Evolutionary conservation across 1,140 invertebrate genomes (phyloP), one percentile per base, ranked within the genome.

Genomic region (Ostrea denselamellosa): DNA sequence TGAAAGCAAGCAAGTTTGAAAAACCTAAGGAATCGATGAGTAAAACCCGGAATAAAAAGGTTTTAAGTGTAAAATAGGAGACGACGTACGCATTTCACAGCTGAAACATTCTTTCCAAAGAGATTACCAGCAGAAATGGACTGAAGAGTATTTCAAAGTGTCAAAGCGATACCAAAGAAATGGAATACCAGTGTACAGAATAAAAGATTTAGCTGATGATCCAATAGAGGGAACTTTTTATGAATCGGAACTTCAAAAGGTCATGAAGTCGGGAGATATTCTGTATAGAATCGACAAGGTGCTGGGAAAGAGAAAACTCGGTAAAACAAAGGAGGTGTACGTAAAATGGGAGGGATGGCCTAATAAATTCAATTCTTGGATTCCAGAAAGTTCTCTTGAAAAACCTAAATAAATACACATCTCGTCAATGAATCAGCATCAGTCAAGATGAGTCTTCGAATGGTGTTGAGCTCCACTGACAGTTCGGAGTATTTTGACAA

Each of bases 51-150:
- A 83, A 0, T 22, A 83, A 83, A 2, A 5, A 1, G 0, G 8
- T 54, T 83, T 83, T 83, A 53, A 52, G 12, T 83, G n/a, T n/a
- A 90, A 87, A 53, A 51, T 89, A 51, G 81, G 85, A 0, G 84
- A 89, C 54, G 4, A 85, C 0, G 90, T 89, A 28, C 68, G 90
- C 52, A 85, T 90, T n/a, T 65, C 90, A n/a, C 51, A 87, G 25
- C 22, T 58, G 8, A 85, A 71, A 71, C 56, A 85, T 51, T 56
- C 68, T 25, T 89, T 90, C 82, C 77, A 89, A 56, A 77, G 82
- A 51, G 90, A 81, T 7, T 90, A 90, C 52, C 81, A 87, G 17
- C 86, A 89, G 53, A 89, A 89, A 82, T 90, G 86, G 88, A 90
- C 90, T 4, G 68, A 65, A 8, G 86, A 89, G 28, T 25, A 85